Evolutionary conservation across 2,888 invertebrate genomes (phyloP).

Genomic region (Cephalotes varians): DNA sequence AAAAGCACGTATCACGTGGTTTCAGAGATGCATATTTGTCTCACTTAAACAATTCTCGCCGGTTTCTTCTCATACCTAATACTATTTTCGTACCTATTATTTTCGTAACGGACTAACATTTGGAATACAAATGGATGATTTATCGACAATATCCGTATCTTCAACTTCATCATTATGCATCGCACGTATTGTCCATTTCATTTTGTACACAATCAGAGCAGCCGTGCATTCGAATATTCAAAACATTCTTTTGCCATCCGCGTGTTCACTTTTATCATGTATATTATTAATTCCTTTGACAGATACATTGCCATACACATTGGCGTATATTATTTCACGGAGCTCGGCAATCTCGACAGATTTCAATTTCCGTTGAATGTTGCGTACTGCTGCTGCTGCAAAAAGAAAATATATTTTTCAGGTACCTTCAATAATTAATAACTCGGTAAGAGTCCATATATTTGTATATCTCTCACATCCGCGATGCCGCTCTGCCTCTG

Average conservation of each 20-base stretch:
- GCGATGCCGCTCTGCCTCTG: slow-evolving; percentile 1
- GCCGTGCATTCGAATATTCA: not conserved
- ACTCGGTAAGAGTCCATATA: slow-evolving; percentile 9
- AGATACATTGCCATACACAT: slow-evolving; percentile 1
- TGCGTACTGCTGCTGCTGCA: not conserved
- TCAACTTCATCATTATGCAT: not conserved
- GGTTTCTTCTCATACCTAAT: not conserved
- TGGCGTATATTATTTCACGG: slow-evolving; percentile 37
- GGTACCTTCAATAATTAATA: slow-evolving; percentile 39
- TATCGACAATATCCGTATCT: not conserved
- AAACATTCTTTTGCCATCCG: slow-evolving; percentile 23
- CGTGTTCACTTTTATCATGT: slow-evolving; percentile 6
- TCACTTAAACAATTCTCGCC: not conserved
- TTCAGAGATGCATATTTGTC: not conserved
- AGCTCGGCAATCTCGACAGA: slow-evolving; percentile 5
- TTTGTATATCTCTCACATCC: slow-evolving; percentile 3
- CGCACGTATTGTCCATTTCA: not conserved
- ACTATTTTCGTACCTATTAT: not conserved
- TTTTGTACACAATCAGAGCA: slow-evolving; percentile 12
- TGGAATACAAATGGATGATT: not conserved
- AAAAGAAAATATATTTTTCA: slow-evolving; percentile 43
- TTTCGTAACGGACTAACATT: not conserved
- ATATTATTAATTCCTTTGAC: slow-evolving; percentile 41
- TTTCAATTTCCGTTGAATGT: not conserved
- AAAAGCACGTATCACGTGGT: not conserved